Evolutionary conservation across 2,797 vertebrate genomes (phyloP), one percentile per base, ranked within the genome.

Genomic region (Lycodopsis pacificus): DNA sequence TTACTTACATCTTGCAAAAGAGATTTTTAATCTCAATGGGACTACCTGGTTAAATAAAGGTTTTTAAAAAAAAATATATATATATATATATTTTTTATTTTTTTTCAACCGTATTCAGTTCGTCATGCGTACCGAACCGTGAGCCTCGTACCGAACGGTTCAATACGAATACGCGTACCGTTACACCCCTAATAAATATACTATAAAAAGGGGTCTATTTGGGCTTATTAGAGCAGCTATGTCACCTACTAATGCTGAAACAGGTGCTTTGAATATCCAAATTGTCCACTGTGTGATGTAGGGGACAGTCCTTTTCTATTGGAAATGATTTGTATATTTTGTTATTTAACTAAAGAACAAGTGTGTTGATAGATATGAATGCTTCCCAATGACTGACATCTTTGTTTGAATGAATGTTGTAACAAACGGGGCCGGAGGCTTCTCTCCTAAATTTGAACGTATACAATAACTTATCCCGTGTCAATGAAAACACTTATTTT

Each of bases 371-470:
- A 14, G 30, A 79, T 66, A 67, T 34, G 4, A 79, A 59, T 65
- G 40, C 63, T 13, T 73, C 20, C 22, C 5, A 73, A n/a, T 44
- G 34, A 71, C 25, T 73, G 4, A 54, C 61, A 75, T 76, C 25
- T 53, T 25, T 3, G 22, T 65, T 51, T 65, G 25, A 65, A 57
- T 30, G 17, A 56, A 30, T 20, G 12, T 57, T 66, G 48, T 22
- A 72, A 72, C 67, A n/a, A 65, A 65, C 42, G 38, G 3, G 27
- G n/a, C 2, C 67, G 36, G 25, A 78, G 65, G 7, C 38, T 17
- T 64, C 36, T 58, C 30, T 76, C 7, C 46, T 71, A 20, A 62
- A 80, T 77, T 57, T 57, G 14, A 86, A 61, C 62, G 11, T 11
- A 54, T 25, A 53, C 65, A 66, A 63, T 79, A 57, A 58, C 7